These are phyloP conservation scores for Perdita meconis DNA, from an alignment of 2,888 invertebrate genomes.

Conservation along the genomic window DNA sequence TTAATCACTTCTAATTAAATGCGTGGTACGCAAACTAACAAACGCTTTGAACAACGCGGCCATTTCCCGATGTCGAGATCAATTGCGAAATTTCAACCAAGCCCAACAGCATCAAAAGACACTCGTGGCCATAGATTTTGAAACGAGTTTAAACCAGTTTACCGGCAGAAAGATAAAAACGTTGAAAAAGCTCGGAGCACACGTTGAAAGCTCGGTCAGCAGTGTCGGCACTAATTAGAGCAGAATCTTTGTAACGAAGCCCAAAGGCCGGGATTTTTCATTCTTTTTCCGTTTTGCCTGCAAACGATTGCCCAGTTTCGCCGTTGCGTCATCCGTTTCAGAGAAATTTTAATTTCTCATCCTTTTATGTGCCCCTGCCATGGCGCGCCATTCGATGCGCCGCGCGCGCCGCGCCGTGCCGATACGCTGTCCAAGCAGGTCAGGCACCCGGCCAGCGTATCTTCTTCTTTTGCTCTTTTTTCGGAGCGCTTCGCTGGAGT, in stretches of 20 bases:
- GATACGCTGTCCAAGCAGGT: conserved; percentile 62
- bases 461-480: conserved; percentile 47
- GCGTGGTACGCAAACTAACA: conserved; percentile 13
- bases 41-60: conserved; percentile 39
- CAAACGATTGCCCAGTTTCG: too few species aligned
- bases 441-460: conserved; percentile 68
- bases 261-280: too few species aligned
- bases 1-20: conserved; percentile 32
- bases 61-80: conserved; percentile 31
- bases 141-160: conserved; percentile 27
- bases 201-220: too few species aligned
- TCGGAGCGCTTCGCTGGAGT: conserved; percentile 42
- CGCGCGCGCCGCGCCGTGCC: too few species aligned
- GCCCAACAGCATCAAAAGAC: conserved; percentile 8
- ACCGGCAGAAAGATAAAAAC: conserved; percentile 11
- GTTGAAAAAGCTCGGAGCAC: conserved; percentile 24
- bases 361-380: conserved; percentile 55
- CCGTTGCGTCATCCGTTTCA: too few species aligned
- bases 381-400: conserved; percentile 64
- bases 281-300: too few species aligned
- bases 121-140: conserved; percentile 23
- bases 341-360: conserved; percentile 71
- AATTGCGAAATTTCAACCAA: conserved; percentile 28
- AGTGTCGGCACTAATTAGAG: too few species aligned
- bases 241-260: too few species aligned